Conservation (phyloP, 2,113 vertebrate genomes). For the Datnioides undecimradiatus region DNA sequence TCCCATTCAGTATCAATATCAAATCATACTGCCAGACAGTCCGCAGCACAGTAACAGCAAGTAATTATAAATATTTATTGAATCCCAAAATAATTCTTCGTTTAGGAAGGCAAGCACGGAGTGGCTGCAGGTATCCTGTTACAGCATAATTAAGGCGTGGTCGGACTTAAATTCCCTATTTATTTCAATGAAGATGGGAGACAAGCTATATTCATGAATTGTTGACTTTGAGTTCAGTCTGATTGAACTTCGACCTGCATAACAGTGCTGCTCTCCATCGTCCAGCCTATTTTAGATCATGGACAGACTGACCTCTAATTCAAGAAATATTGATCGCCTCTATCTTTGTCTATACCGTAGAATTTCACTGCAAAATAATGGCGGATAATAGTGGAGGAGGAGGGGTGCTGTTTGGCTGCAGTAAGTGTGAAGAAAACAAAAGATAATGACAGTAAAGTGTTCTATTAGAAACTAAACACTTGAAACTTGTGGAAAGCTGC, state of each 20-base stretch:
- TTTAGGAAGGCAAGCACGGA: neutral
- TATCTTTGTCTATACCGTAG: conserved; percentile 22
- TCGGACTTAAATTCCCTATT: neutral
- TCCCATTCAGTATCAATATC: conserved; percentile 49
- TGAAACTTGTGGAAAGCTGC: neutral
- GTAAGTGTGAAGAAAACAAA: neutral
- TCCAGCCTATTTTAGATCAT: neutral
- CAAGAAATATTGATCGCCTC: conserved; percentile 24
- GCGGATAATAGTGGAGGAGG: conserved; percentile 12
- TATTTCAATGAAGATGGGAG: neutral
- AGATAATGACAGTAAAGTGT: neutral
- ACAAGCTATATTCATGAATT: neutral
- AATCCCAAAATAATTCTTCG: conserved; percentile 36
- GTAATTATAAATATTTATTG: conserved; percentile 36
- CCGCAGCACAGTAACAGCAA: conserved; percentile 34
- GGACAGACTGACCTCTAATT: conserved; percentile 21
- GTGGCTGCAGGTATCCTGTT: conserved; percentile 4
- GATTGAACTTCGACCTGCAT: neutral
- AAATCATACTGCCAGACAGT: conserved; percentile 29
- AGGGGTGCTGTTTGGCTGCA: neutral
- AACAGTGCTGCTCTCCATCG: neutral
- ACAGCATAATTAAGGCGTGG: neutral
- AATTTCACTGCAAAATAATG: conserved; percentile 27
- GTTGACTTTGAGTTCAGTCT: neutral
- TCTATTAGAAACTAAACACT: neutral